Evolutionary conservation across 2,888 invertebrate species (phyloP), one percentile per base, ranked within the genome.

Genomic region (Pogonocherus hispidulus): DNA sequence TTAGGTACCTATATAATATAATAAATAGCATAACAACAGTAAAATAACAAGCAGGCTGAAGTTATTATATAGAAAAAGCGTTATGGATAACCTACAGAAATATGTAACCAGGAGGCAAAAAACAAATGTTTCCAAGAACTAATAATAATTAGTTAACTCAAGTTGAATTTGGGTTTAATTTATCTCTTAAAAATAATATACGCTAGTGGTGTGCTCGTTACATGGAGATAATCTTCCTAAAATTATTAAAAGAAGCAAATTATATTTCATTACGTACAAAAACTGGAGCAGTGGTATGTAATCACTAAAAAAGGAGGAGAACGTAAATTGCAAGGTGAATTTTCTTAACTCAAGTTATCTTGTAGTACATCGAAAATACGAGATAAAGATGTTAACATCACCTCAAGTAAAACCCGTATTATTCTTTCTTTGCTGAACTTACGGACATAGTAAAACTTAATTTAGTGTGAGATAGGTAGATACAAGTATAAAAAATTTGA

Each of bases 321-420:
- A 19, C 46, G 32, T 49, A 69, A 69, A 69, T 69, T 69, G 56
- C 56, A 69, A 44, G 47, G 63, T 60, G 54, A 68, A 68, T 60
- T 64, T 37, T 51, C 23, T 44, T 47, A 18, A 52, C 52, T 27
- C 55, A 35, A 47, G 16, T 20, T n/a, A n/a, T 56, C 41, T 23
- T 49, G 49, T 65, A 65, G 37, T 55, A 57, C 37, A 49, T 35
- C 37, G 19, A 8, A 65, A 56, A 65, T 55, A 44, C 23, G 54
- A 63, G 63, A 63, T 55, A 63, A 46, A 35, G 2, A 55, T 20
- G 47, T n/a, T 18, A 20, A n/a, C 47, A 22, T 49, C 47, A 49
- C 9, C 11, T 9, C n/a, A 19, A 22, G 2, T 9, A 22, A 47
- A 49, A 49, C 3, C 3, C 6, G 23, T 23, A 23, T 23, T 23